phyloP scores from a whole-genome alignment of 2,113 vertebrate species.

The Labeo catla region DNA sequence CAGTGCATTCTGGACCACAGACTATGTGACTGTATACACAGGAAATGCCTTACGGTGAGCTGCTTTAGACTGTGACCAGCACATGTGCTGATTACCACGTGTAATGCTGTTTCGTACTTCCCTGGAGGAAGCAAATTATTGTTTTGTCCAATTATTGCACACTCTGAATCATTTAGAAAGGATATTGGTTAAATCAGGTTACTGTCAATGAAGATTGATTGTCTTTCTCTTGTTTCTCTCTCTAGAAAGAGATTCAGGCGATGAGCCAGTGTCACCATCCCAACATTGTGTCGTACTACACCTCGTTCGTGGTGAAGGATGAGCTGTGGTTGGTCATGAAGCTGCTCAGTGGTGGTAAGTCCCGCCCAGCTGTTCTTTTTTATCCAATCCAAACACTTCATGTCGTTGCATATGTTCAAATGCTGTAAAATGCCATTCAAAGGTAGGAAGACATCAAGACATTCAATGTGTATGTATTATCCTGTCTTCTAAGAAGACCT shows the following conservation, averaged over 20 bases:
- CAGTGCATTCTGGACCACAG: slow-evolving; percentile 16
- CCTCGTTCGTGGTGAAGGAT: slow-evolving; percentile 97
- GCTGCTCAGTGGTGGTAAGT: slow-evolving; percentile 92
- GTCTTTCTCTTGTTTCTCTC: slow-evolving; percentile 40
- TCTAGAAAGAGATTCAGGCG: slow-evolving; percentile 86
- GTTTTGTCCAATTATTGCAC: not conserved
- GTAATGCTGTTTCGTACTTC: not conserved
- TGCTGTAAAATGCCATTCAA: not conserved
- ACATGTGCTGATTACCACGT: not conserved
- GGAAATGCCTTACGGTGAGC: not conserved
- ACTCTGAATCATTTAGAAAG: not conserved
- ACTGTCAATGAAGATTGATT: slow-evolving; percentile 2
- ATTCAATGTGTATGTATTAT: not conserved
- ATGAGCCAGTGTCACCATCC: slow-evolving; percentile 99
- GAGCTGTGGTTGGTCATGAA: slow-evolving; percentile 99
- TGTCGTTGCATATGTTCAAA: not conserved
- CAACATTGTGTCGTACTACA: slow-evolving; percentile 98
- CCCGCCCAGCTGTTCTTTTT: not conserved
- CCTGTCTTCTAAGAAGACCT: not conserved
- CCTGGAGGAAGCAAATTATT: not conserved
- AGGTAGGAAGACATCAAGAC: no score
- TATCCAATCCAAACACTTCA: not conserved
- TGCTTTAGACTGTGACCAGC: not conserved
- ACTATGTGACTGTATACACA: slow-evolving; percentile 2
- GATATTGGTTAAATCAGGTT: not conserved